Conservation (phyloP, 2,113 vertebrate species). For the Muntiacus muntjak region DNA sequence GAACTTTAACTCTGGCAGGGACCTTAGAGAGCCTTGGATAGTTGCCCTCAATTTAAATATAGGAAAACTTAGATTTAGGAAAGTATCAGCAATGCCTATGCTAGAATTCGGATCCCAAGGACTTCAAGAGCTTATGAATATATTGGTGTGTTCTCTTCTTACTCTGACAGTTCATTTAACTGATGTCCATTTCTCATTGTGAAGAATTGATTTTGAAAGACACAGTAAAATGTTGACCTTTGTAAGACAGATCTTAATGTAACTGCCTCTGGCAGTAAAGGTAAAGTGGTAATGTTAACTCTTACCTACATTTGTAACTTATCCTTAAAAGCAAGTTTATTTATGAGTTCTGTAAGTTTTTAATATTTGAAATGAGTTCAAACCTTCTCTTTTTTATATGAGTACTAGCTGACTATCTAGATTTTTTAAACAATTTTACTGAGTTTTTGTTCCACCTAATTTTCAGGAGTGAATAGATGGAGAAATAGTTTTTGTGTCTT, state of each 20-base stretch:
- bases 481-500: not conserved
- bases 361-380: constrained; percentile 19
- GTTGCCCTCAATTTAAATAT: not conserved
- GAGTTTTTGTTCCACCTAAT: constrained; percentile 9
- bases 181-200: constrained; percentile 8
- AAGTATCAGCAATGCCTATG: not conserved
- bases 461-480: not conserved
- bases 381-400: constrained; percentile 21
- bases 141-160: constrained; percentile 26
- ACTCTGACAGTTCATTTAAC: constrained; percentile 38
- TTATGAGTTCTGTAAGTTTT: constrained; percentile 17
- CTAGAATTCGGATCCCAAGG: not conserved
- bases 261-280: not conserved
- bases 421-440: constrained; percentile 22
- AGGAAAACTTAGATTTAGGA: constrained; percentile 9
- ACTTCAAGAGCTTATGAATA: not conserved
- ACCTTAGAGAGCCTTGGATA: not conserved
- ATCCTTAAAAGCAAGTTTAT: constrained; percentile 19
- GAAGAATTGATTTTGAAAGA: constrained; percentile 50
- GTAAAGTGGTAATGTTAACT: not conserved
- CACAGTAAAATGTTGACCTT: constrained; percentile 50
- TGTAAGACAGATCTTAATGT: constrained; percentile 18
- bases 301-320: not conserved
- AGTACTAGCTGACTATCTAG: constrained; percentile 26
- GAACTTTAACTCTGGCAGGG: not conserved